Evolutionary conservation across 1,140 invertebrate genomes (phyloP).

Genomic region (Dolichoris vasculosae): DNA sequence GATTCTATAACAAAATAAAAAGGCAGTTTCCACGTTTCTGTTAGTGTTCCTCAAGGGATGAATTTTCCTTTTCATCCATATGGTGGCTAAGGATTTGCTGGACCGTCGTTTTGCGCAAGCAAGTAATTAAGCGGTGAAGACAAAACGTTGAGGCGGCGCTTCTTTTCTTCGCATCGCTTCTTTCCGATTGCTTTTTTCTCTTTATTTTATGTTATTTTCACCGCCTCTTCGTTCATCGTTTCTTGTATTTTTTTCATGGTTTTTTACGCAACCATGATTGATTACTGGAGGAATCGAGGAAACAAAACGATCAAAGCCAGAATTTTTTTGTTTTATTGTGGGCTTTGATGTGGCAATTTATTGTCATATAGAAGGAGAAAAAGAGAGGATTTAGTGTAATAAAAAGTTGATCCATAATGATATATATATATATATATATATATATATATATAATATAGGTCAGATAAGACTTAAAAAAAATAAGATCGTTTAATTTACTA

Average conservation of each 20-base stretch:
- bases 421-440: not conserved
- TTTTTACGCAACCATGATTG: slow-evolving; percentile 41
- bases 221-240: not conserved
- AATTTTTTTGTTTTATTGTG: not conserved
- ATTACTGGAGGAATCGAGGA: slow-evolving; percentile 34
- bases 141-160: slow-evolving; percentile 5
- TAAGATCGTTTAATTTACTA: not conserved
- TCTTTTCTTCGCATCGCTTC: not conserved
- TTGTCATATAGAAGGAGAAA: not conserved
- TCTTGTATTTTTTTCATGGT: slow-evolving; percentile 9
- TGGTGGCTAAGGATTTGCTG: not conserved
- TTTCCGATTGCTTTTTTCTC: slow-evolving; percentile 3
- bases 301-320: not conserved
- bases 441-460: not conserved
- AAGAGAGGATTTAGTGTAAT: not conserved
- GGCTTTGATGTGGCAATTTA: slow-evolving; percentile 35
- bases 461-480: not conserved
- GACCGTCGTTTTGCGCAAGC: not conserved
- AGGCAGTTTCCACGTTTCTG: not conserved
- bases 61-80: slow-evolving; percentile 28
- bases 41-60: not conserved
- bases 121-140: slow-evolving; percentile 33
- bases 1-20: not conserved
- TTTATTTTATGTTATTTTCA: slow-evolving; percentile 20
- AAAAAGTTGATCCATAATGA: slow-evolving; percentile 27